These are phyloP conservation scores for Neoaliturus tenellus DNA, from an alignment of 2,888 invertebrate species.

Conservation along the genomic window DNA sequence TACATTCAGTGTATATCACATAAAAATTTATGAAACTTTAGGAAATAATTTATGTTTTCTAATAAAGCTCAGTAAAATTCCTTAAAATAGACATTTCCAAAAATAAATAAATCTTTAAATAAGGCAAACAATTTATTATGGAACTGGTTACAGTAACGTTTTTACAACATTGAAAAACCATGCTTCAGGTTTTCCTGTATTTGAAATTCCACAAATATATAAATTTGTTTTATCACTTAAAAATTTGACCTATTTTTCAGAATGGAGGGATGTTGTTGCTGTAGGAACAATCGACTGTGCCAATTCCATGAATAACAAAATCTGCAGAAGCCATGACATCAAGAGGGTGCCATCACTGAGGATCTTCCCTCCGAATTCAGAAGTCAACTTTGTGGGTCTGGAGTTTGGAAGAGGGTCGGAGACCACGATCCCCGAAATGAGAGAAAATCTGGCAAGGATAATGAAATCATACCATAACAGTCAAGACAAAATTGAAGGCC, in stretches of 20 bases:
- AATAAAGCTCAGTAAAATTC: no score
- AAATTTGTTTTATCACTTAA: no score
- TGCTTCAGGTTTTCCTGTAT: no score
- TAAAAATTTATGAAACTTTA: no score
- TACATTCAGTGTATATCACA: no score
- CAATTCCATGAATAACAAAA: conserved; percentile 85
- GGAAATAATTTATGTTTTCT: no score
- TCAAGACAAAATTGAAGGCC: not conserved
- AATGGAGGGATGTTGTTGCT: conserved; percentile 84
- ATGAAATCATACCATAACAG: conserved; percentile 71
- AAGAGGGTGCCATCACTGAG: conserved; percentile 92
- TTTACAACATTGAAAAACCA: no score
- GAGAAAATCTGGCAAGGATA: conserved; percentile 75
- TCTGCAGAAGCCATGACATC: conserved; percentile 94
- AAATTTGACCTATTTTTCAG: conserved; percentile 70
- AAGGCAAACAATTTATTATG: no score
- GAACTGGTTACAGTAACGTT: no score
- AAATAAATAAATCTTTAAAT: no score
- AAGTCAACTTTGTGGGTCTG: conserved; percentile 78
- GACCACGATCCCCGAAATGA: conserved; percentile 72
- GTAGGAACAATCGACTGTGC: conserved; percentile 93
- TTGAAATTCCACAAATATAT: no score
- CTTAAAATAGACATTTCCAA: no score
- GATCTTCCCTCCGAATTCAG: conserved; percentile 82
- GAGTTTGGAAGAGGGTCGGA: conserved; percentile 73